These are phyloP conservation scores for Harpagoxenus sublaevis DNA, from an alignment of 2,888 invertebrate genomes.

Conservation along the genomic window DNA sequence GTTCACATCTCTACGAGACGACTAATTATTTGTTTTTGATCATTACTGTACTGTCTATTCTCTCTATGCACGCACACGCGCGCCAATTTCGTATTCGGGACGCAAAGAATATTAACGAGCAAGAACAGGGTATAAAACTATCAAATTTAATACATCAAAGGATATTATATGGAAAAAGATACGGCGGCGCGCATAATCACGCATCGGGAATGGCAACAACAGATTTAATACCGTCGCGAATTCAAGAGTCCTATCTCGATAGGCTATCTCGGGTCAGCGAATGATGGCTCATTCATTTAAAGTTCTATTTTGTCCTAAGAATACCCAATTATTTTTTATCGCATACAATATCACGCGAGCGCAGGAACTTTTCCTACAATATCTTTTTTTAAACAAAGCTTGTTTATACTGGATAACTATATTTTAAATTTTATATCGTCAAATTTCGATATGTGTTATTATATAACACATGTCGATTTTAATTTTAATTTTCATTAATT, in stretches of 20 bases:
- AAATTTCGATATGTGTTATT: background rate
- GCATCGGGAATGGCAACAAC: constrained; percentile 30
- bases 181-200: constrained; percentile 58
- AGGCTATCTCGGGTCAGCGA: constrained; percentile 68
- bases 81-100: constrained; percentile 41
- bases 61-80: constrained; percentile 7
- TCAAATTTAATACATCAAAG: constrained; percentile 55
- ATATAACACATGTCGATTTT: too few species aligned
- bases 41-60: constrained; percentile 31
- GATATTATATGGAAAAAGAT: constrained; percentile 42
- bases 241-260: constrained; percentile 67
- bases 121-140: constrained; percentile 61
- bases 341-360: background rate
- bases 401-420: background rate
- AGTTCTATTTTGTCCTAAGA: constrained; percentile 59
- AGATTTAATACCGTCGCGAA: constrained; percentile 51
- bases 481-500: too few species aligned
- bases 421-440: background rate
- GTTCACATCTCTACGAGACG: background rate
- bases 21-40: constrained; percentile 45
- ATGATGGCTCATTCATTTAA: constrained; percentile 64
- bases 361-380: background rate
- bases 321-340: background rate
- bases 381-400: background rate
- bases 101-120: constrained; percentile 70